phyloP scores from a whole-genome alignment of 2,888 invertebrate species.

The Andrena dorsata region DNA sequence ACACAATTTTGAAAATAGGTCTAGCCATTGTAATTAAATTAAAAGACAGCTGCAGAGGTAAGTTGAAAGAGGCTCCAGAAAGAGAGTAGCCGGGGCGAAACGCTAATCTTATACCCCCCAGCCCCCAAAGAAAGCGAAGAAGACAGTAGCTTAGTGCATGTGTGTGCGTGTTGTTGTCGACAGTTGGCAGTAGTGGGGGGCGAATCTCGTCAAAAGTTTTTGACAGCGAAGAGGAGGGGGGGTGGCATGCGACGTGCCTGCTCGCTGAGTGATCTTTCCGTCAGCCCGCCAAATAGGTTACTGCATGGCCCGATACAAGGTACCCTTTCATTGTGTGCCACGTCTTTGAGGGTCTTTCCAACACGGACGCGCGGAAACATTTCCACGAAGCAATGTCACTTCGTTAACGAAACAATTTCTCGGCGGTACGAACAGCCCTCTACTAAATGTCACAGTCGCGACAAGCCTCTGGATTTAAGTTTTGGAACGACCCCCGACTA shows the following conservation, averaged over 20 bases:
- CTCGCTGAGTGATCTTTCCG: constrained; percentile 92
- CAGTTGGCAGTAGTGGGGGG: constrained; percentile 83
- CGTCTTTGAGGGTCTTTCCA: constrained; percentile 33
- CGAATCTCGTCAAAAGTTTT: constrained; percentile 81
- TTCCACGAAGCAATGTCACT: background rate
- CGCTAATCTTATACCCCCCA: background rate
- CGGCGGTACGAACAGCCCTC: too few species aligned
- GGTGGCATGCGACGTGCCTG: constrained; percentile 92
- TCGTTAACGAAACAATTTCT: background rate
- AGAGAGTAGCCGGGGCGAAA: background rate
- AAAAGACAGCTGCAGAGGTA: constrained; percentile 23
- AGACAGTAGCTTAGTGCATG: constrained; percentile 81
- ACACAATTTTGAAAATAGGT: too few species aligned
- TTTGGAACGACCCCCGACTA: constrained; percentile 49
- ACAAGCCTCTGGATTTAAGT: background rate
- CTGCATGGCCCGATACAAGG: constrained; percentile 88
- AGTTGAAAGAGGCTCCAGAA: constrained; percentile 1
- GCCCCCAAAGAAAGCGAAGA: constrained; percentile 16
- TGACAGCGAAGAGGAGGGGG: constrained; percentile 85
- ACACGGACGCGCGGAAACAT: background rate
- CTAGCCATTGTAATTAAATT: too few species aligned
- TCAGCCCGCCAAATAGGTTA: constrained; percentile 87
- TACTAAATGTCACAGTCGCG: constrained; percentile 5
- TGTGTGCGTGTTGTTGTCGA: constrained; percentile 82
- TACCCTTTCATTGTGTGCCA: constrained; percentile 79